These are phyloP conservation scores for Hydrolagus affinis DNA, from an alignment of 2,113 vertebrate genomes.

Conservation along the genomic window DNA sequence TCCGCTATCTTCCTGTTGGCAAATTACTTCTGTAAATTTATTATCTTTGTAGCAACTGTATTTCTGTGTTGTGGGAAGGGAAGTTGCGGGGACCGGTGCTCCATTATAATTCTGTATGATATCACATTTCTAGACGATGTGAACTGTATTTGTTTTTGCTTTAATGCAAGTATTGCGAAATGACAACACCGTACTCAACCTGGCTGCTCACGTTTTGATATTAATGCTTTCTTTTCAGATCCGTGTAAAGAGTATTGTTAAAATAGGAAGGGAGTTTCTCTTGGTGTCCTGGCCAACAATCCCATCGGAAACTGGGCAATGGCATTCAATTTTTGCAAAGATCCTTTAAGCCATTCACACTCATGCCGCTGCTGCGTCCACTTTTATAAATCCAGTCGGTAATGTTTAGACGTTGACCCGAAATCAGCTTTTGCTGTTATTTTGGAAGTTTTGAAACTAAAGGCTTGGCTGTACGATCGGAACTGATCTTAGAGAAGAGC, in stretches of 20 bases:
- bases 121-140: neutral
- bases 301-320: neutral
- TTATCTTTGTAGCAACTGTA: neutral
- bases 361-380: too few species aligned
- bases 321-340: neutral
- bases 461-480: too few species aligned
- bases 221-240: neutral
- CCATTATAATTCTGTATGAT: neutral
- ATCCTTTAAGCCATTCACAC: neutral
- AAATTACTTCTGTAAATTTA: neutral
- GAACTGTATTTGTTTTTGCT: neutral
- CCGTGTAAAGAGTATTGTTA: neutral
- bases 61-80: neutral
- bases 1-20: neutral
- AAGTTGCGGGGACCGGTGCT: neutral
- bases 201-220: neutral
- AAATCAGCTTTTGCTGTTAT: neutral
- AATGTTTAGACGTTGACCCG: neutral
- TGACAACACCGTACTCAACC: neutral
- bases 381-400: neutral
- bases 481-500: too few species aligned
- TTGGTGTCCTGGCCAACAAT: too few species aligned
- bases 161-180: neutral
- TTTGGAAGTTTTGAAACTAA: conserved; percentile 1
- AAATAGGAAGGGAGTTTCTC: too few species aligned